A percentile compares a stretch with the other conserved stretches of the same genome.
These are phyloP conservation scores for Brachylomia viminalis DNA, from an alignment of 2,888 invertebrate genomes.

Conservation along the genomic window DNA sequence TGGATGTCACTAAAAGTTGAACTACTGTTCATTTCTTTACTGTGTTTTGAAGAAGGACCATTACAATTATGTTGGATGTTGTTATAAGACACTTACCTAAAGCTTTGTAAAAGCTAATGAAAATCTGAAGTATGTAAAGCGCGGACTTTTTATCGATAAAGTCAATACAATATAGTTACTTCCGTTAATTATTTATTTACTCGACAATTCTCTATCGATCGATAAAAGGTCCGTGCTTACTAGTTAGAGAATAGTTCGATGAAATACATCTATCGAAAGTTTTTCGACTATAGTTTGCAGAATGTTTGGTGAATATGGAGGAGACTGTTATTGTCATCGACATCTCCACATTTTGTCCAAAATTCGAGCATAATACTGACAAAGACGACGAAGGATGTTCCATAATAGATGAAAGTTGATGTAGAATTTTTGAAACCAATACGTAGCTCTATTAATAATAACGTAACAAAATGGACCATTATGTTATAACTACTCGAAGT, in stretches of 20 bases:
- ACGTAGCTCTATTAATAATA: slow-evolving; percentile 42
- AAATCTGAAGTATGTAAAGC: slow-evolving; percentile 33
- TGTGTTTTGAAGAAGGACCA: slow-evolving; percentile 57
- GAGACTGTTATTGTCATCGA: slow-evolving; percentile 6
- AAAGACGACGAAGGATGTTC: slow-evolving; percentile 41
- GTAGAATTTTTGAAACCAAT: slow-evolving; percentile 51
- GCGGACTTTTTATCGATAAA: slow-evolving; percentile 64
- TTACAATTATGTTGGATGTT: slow-evolving; percentile 56
- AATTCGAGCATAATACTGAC: slow-evolving; percentile 53
- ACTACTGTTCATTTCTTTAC: slow-evolving; percentile 58
- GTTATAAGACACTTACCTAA: slow-evolving; percentile 49
- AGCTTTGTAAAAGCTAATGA: slow-evolving; percentile 45
- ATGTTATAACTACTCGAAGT: slow-evolving; percentile 21
- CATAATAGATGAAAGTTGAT: slow-evolving; percentile 29
- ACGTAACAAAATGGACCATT: slow-evolving; percentile 34
- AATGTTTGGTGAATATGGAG: slow-evolving; percentile 31
- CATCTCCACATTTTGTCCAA: slow-evolving; percentile 9
- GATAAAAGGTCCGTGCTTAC: slow-evolving; percentile 58
- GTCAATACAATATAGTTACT: slow-evolving; percentile 57
- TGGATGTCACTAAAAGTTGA: slow-evolving; percentile 44
- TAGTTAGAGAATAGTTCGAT: slow-evolving; percentile 42
- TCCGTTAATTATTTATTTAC: slow-evolving; percentile 64
- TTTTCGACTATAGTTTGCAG: slow-evolving; percentile 49
- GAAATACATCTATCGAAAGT: slow-evolving; percentile 42
- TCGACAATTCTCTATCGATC: slow-evolving; percentile 57